These are phyloP conservation scores for Nymphicus hollandicus DNA, from an alignment of 2,113 vertebrate genomes.

Conservation along the genomic window DNA sequence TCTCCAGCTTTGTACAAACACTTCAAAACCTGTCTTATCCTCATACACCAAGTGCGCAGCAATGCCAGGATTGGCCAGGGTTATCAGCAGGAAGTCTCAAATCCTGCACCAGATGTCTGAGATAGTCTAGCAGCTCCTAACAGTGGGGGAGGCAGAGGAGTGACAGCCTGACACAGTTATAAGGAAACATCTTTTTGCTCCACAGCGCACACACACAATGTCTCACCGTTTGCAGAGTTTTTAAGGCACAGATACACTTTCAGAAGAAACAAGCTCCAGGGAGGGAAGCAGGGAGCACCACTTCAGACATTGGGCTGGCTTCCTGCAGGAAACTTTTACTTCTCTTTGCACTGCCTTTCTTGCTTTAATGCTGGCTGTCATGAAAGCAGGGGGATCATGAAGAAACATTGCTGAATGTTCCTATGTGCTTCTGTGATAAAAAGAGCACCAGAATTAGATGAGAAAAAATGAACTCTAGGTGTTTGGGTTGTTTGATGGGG, in stretches of 20 bases:
- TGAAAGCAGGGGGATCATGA: neutral
- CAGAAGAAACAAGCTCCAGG: neutral
- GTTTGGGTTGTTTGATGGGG: fast-evolving
- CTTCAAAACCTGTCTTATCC: neutral
- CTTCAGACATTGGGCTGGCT: neutral
- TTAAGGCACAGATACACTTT: neutral
- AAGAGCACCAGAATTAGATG: neutral
- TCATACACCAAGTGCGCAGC: neutral
- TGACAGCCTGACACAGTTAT: neutral
- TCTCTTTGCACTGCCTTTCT: neutral
- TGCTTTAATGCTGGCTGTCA: neutral
- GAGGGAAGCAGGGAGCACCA: neutral
- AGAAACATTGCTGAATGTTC: neutral
- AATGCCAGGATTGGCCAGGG: neutral
- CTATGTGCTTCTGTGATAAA: neutral
- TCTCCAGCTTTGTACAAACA: conserved; percentile 17
- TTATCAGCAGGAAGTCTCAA: neutral
- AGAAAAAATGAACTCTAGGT: neutral
- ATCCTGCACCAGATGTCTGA: conserved; percentile 34
- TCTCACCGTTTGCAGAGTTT: neutral
- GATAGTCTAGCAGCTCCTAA: conserved; percentile 34
- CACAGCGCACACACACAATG: neutral
- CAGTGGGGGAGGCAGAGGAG: conserved; percentile 18
- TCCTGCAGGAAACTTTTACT: neutral
- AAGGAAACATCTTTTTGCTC: conserved; percentile 6